Evolutionary conservation across 2,888 invertebrate species (phyloP).

Genomic region (Isotomurus palustris): DNA sequence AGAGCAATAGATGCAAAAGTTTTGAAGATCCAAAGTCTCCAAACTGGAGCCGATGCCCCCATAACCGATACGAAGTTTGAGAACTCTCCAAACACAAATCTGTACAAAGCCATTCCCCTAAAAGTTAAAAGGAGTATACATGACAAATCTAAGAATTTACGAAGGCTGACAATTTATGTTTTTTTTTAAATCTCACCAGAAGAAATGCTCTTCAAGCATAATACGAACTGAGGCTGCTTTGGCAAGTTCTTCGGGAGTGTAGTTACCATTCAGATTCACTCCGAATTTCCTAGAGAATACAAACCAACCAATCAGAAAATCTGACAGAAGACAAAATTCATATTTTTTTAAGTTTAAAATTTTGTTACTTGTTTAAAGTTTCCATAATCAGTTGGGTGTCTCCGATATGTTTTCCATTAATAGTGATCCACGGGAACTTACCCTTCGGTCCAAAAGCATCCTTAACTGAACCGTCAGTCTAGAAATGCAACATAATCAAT

Average conservation of each 20-base stretch:
- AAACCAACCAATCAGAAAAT: too few relatives aligned
- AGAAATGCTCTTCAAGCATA: constrained; percentile 50
- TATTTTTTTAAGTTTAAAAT: not conserved
- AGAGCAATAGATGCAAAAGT: too few relatives aligned
- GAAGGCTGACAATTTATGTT: not conserved
- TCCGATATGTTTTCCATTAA: constrained; percentile 36
- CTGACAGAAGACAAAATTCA: not conserved
- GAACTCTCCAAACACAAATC: constrained; percentile 1
- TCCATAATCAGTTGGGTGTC: constrained; percentile 37
- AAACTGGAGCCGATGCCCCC: too few relatives aligned
- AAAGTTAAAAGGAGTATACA: not conserved
- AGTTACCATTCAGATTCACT: constrained; percentile 30
- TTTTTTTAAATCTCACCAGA: constrained; percentile 47
- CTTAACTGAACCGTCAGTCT: constrained; percentile 15
- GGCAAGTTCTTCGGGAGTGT: constrained; percentile 19
- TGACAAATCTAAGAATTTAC: not conserved
- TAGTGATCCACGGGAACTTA: constrained; percentile 40
- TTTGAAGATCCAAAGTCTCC: too few relatives aligned
- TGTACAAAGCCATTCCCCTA: constrained; percentile 6
- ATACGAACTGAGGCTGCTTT: constrained; percentile 17
- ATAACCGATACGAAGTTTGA: too few relatives aligned
- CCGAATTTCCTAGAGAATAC: constrained; percentile 46
- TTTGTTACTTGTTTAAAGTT: constrained; percentile 17
- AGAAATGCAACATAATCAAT: not conserved
- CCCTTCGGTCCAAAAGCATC: constrained; percentile 22